phyloP scores from a whole-genome alignment of 2,888 invertebrate species.

The Cheilosia scutellata region DNA sequence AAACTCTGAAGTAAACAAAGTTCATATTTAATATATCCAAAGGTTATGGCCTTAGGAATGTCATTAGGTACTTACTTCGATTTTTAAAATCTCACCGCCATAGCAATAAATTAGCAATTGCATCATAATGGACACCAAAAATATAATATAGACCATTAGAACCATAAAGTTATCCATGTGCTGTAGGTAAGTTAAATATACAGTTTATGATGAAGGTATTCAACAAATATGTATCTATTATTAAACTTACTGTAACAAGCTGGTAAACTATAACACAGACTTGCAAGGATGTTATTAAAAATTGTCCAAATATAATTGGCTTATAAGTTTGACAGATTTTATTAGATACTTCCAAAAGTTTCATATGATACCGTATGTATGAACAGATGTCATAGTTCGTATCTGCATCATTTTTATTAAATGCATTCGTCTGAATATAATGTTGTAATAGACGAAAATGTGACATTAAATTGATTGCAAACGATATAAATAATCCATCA shows the following conservation, averaged over 20 bases:
- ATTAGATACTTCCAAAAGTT: slow-evolving; percentile 78
- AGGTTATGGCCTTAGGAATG: too few species aligned
- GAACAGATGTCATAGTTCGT: slow-evolving; percentile 74
- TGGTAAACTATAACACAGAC: slow-evolving; percentile 83
- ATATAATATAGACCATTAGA: slow-evolving; percentile 79
- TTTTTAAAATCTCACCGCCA: slow-evolving; percentile 82
- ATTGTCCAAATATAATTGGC: slow-evolving; percentile 82
- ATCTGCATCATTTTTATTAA: slow-evolving; percentile 54
- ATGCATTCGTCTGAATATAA: slow-evolving; percentile 72
- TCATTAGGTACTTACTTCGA: slow-evolving; percentile 78
- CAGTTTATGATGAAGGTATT: not conserved
- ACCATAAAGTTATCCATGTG: slow-evolving; percentile 79
- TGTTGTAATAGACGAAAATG: slow-evolving; percentile 80
- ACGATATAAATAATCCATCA: slow-evolving; percentile 81
- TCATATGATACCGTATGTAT: slow-evolving; percentile 79
- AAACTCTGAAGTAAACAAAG: slow-evolving; percentile 78
- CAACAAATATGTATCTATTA: not conserved
- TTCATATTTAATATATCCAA: not conserved
- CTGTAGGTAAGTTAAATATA: slow-evolving; percentile 67
- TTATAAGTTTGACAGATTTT: slow-evolving; percentile 78
- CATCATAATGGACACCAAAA: slow-evolving; percentile 80
- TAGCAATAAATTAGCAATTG: slow-evolving; percentile 82
- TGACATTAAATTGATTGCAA: slow-evolving; percentile 80
- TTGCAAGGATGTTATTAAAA: slow-evolving; percentile 82
- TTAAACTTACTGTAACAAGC: slow-evolving; percentile 79